Evolutionary conservation across 2,113 vertebrate species (phyloP), one percentile per base, ranked within the genome.

Genomic region (Macquaria ambigua): DNA sequence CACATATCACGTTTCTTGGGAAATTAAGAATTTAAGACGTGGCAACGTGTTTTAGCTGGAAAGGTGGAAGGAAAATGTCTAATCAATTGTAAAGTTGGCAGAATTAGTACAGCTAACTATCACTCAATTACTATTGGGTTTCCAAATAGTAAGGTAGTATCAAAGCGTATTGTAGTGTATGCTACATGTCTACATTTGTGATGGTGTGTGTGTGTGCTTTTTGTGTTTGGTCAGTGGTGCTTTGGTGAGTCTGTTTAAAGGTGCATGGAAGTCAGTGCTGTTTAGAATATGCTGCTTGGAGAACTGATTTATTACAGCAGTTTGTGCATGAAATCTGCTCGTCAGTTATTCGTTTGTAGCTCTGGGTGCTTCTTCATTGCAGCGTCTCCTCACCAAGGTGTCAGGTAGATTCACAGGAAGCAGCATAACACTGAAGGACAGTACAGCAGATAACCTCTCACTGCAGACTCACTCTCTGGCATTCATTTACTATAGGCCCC

Each of bases 281-380:
- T 78, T 63, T 23, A 7, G 63, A 86, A 61, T 41, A 46, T 52
- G 73, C 76, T 77, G 59, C 23, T 69, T 64, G 70, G 66, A 76
- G 58, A 88, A 71, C 21, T 87, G 77, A 89, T 82, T 80, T 78
- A 72, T 79, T 66, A 52, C 74, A 67, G 48, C 58, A 73, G 56
- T 72, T 83, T 83, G 70, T 68, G 81, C 75, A 62, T 68, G 75
- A 82, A 87, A 93, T 78, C 83, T 53, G 43, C 84, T 88, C 86
- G 79, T 91, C 83, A 87, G 89, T 78, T 90, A 82, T 92, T 88
- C 81, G 89, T 89, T 85, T 80, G 74, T n/a, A 77, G 71, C 66
- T 80, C 53, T 58, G 64, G 74, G 58, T 43, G 28, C 82, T 72
- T 79, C 83, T 48, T 81, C 58, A 43, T 81, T 90, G 70, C 77